Percentiles rank a stretch among this genome's conserved stretches.
These are phyloP conservation scores for Peromyscus attwateri DNA, from an alignment of 2,797 vertebrate genomes.

Conservation along the genomic window DNA sequence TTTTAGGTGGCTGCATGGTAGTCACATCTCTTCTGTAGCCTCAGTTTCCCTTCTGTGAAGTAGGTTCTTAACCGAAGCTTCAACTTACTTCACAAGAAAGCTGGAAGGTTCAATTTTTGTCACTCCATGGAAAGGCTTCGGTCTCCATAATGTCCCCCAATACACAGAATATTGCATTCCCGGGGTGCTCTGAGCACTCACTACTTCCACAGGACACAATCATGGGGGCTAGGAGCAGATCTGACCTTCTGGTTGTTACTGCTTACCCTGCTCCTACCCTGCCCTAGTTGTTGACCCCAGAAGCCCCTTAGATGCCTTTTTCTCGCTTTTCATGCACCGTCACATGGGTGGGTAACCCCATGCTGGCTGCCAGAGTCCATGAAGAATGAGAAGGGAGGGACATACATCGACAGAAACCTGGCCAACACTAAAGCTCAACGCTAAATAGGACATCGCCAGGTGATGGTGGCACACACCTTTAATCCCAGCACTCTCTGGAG, in stretches of 20 bases:
- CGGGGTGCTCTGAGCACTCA: rapidly evolving
- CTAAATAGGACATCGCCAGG: neutral
- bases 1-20: rapidly evolving
- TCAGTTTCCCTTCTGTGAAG: neutral
- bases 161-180: neutral
- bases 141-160: neutral
- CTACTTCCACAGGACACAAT: no score
- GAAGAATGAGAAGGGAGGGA: neutral
- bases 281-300: no score
- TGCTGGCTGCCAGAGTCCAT: rapidly evolving
- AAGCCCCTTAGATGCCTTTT: neutral
- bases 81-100: neutral
- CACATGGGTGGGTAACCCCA: rapidly evolving
- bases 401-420: neutral
- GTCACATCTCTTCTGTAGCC: neutral
- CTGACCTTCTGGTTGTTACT: neutral
- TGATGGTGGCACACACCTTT: neutral
- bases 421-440: neutral
- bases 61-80: neutral
- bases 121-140: rapidly evolving
- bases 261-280: neutral
- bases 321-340: rapidly evolving
- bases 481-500: neutral
- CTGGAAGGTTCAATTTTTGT: neutral
- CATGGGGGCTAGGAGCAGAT: rapidly evolving